Evolutionary conservation across 2,113 vertebrate genomes (phyloP).

Genomic region (Tetraodon nigroviridis): DNA sequence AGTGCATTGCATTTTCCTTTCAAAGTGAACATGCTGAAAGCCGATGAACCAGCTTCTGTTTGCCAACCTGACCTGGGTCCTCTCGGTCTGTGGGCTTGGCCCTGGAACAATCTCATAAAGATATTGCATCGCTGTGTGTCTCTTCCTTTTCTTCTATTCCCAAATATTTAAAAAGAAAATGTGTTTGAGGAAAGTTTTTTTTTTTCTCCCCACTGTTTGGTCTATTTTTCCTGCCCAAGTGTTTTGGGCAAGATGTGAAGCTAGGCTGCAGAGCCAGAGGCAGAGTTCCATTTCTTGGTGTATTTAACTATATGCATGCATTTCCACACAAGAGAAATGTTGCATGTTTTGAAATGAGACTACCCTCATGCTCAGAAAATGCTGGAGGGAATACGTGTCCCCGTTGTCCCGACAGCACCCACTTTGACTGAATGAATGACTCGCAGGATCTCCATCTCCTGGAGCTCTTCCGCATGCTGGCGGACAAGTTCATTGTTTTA

Average conservation of each 20-base stretch:
- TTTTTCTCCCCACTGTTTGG: conserved; percentile 7
- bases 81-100: conserved; percentile 24
- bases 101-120: conserved; percentile 35
- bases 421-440: conserved; percentile 15
- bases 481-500: conserved; percentile 31
- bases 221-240: not conserved
- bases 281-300: conserved; percentile 20
- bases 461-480: conserved; percentile 4
- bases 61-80: conserved; percentile 45
- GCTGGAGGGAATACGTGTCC: conserved; percentile 15
- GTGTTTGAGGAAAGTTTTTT: conserved; percentile 1
- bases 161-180: not conserved
- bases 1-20: conserved; percentile 51
- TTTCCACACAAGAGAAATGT: conserved; percentile 24
- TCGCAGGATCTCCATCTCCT: conserved; percentile 10
- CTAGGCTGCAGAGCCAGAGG: conserved; percentile 22
- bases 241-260: not conserved
- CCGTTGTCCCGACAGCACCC: conserved; percentile 10
- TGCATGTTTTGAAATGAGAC: conserved; percentile 24
- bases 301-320: conserved; percentile 31
- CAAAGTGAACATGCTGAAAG: conserved; percentile 41
- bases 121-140: conserved; percentile 20
- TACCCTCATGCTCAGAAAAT: conserved; percentile 21
- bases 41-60: conserved; percentile 33
- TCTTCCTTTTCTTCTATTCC: conserved; percentile 18